Base-by-base conservation (phyloP, 37 sponge, comb jelly and placozoan species). In the Eunapius fragilis region DNA sequence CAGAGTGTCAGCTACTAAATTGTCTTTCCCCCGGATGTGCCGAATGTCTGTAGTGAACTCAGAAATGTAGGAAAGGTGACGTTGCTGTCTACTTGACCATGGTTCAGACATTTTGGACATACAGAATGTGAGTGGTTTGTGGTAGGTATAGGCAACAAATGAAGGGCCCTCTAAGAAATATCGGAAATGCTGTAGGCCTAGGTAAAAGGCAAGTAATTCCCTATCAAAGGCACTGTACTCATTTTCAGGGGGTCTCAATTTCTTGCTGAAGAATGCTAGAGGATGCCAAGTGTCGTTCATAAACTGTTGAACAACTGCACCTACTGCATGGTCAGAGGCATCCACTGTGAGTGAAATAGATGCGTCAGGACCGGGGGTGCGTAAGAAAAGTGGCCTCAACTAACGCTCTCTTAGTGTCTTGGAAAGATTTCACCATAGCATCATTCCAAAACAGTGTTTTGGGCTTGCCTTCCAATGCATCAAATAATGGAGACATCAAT, bases 221-320 rank as follows among this genome's bases (percentile, higher is more conserved):
- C 79, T 71, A 72, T 85, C 86, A 34, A 85, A 85, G 36, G 86
- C 86, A 70, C 86, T 85, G 86, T 78, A 85, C 38, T 78, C 68
- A 33, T 24, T 85, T 79, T 78, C 86, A 25, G 47, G 78, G 26
- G 79, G 47, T 23, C 38, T 27, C 26, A 85, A 76, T 47, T 83
- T 83, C n/a, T 83, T 72, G 74, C 71, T 71, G 73, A 86, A 86
- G 31, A 86, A 86, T 27, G 49, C 86, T 12, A 88, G 34, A 2
- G 84, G 84, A 23, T 31, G 24, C 84, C 80, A 89, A 7, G n/a
- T 28, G 37, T 38, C 31, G 50, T 74, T 58, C 3, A 80, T 31
- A 3, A 25, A 74, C 74, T 89, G 84, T 34, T 89, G 79, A 31
- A 89, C 67, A 12, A 89, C 89, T 25, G 79, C 78, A 2, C 81